Evolutionary conservation across 2,797 vertebrate genomes (phyloP).

Genomic region (Notolepis coatsorum): DNA sequence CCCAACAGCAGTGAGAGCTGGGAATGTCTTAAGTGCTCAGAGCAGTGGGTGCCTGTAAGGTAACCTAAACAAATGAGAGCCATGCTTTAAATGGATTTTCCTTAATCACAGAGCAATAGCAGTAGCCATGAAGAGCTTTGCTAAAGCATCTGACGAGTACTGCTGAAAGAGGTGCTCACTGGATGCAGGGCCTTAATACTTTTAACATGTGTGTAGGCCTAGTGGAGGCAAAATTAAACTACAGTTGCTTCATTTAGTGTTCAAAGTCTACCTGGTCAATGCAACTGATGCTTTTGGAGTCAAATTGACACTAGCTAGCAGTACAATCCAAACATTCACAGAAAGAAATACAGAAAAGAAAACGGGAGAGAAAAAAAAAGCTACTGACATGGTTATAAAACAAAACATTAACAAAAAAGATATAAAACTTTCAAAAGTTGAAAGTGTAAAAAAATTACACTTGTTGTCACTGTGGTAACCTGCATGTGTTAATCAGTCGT

Average conservation of each 20-base stretch:
- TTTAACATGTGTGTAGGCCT: not conserved
- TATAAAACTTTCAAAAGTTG: constrained; percentile 81
- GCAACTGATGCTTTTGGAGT: constrained; percentile 15
- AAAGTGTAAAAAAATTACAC: constrained; percentile 80
- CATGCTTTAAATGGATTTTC: no score
- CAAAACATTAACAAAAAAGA: constrained; percentile 78
- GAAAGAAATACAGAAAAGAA: constrained; percentile 18
- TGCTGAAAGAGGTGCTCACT: no score
- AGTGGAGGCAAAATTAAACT: not conserved
- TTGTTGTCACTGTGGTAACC: constrained; percentile 51
- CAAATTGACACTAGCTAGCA: constrained; percentile 39
- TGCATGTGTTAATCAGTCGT: constrained; percentile 26
- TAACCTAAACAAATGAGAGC: no score
- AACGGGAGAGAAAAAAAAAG: constrained; percentile 21
- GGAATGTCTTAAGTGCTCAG: no score
- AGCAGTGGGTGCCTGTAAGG: no score
- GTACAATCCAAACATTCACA: constrained; percentile 44
- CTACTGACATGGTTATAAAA: constrained; percentile 74
- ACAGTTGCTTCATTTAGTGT: not conserved
- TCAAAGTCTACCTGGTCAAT: constrained; percentile 18
- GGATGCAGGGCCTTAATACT: no score
- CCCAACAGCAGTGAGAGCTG: no score
- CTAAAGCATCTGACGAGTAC: no score
- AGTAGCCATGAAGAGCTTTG: no score
- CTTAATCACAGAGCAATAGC: no score